A percentile compares a stretch with the other conserved stretches of the same genome.
These are phyloP conservation scores for Tachyglossus aculeatus DNA, from an alignment of 2,797 vertebrate genomes.

Conservation along the genomic window DNA sequence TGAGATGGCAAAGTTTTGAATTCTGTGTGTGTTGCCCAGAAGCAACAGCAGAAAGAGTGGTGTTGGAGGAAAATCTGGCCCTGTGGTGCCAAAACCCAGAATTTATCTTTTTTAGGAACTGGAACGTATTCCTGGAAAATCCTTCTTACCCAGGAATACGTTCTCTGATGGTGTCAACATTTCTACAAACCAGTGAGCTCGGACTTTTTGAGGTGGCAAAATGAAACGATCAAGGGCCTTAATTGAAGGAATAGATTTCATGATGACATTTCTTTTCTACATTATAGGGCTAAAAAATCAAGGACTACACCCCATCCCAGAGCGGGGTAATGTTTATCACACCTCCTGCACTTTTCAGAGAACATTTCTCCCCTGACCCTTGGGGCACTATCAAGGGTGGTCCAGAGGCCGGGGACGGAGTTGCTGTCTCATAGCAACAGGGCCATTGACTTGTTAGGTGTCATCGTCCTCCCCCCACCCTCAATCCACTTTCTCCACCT, in stretches of 20 bases:
- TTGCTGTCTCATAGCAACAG: no score
- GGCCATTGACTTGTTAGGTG: no score
- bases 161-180: neutral
- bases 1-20: conserved; percentile 35
- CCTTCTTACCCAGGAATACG: conserved; percentile 29
- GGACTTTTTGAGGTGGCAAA: neutral
- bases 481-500: no score
- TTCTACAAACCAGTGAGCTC: neutral
- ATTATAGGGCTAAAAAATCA: neutral
- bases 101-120: conserved; percentile 31
- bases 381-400: no score
- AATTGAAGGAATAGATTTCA: neutral
- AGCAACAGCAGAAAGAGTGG: conserved; percentile 30
- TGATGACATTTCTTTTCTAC: neutral
- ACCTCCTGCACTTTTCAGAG: no score
- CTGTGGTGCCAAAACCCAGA: conserved; percentile 43
- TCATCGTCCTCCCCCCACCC: no score
- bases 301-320: no score
- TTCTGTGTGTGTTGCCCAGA: conserved; percentile 26
- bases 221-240: neutral
- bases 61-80: conserved; percentile 20
- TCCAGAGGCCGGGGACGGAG: no score
- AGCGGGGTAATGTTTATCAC: no score
- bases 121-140: conserved; percentile 15
- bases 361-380: no score